Evolutionary conservation across 2,113 vertebrate species (phyloP), one percentile per base, ranked within the genome.

Genomic region (Syngnathoides biaculeatus): DNA sequence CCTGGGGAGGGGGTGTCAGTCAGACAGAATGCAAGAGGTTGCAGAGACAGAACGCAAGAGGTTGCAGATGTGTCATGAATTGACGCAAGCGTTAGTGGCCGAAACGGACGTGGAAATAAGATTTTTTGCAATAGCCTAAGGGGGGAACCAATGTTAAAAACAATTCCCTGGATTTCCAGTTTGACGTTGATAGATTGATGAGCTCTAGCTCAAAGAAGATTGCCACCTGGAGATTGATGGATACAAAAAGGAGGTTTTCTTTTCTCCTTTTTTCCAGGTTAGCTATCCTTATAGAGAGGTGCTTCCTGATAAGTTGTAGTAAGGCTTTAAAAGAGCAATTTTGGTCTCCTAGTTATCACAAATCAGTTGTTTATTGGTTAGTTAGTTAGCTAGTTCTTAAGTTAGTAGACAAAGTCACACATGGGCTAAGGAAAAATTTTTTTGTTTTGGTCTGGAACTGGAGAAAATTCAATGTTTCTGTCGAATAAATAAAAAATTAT

Each of bases 131-230:
- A 76, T 69, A 75, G 71, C 60, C 67, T 69, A 45, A 15, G 64
- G 69, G 69, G 69, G 47, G 69, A 78, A 66, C 65, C 70, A 40
- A 78, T 86, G 83, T 81, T 78, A 69, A 73, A 75, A 83, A 79
- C 85, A 85, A 87, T 90, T 78, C 76, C 67, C 55, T 67, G 69
- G 70, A 85, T 80, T 80, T 75, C 79, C 79, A 71, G 66, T 71
- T 64, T 87, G 90, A 91, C 85, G 64, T 75, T 88, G 89, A 92
- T 78, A 73, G 89, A 92, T 91, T 88, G 84, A 88, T 81, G 78
- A 70, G 71, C 66, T 22, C 6, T 17, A 71, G 80, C 66, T 75
- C 65, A 12, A 69, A 70, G 70, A 65, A 52, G 63, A 79, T 79
- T 71, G 64, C 59, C 50, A 73, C 48, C 26, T 62, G 43, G 68